These are phyloP conservation scores for Hirtodrosophila histrioides DNA, from an alignment of 2,888 invertebrate species.

Conservation along the genomic window DNA sequence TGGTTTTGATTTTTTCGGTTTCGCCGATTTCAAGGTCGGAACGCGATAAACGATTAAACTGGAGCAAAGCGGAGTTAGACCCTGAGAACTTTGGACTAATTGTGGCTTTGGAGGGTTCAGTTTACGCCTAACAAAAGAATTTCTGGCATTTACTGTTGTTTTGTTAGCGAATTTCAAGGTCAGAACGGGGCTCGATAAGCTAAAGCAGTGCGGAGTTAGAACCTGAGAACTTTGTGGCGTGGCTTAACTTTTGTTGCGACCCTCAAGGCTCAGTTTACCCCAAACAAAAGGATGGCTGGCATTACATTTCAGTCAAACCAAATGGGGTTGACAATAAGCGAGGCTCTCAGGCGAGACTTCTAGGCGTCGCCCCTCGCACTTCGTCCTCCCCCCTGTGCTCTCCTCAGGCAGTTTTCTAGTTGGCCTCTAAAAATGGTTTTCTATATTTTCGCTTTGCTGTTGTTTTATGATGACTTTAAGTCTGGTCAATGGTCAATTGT, in stretches of 20 bases:
- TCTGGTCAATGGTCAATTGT: conserved; percentile 74
- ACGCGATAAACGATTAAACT: too few species aligned
- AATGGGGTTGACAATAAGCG: conserved; percentile 58
- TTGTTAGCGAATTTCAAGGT: conserved; percentile 43
- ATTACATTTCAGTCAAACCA: conserved; percentile 29
- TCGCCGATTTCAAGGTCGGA: too few species aligned
- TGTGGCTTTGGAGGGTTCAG: background rate
- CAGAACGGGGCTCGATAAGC: too few species aligned
- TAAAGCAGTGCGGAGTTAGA: conserved; percentile 24
- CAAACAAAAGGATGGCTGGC: conserved; percentile 48
- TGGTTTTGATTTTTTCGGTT: conserved; percentile 4
- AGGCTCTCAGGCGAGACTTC: conserved; percentile 72
- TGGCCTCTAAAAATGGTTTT: conserved; percentile 33
- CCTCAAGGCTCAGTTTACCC: conserved; percentile 25
- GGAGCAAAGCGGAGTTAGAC: too few species aligned
- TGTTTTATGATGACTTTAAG: conserved; percentile 28
- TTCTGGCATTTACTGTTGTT: conserved; percentile 1
- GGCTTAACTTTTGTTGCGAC: conserved; percentile 6
- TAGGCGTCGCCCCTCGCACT: conserved; percentile 39
- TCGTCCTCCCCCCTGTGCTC: background rate
- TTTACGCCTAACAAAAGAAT: too few species aligned
- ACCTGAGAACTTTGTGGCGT: conserved; percentile 17
- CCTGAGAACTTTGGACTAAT: too few species aligned
- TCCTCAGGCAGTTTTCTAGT: conserved; percentile 27
- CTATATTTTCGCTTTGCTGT: conserved; percentile 36